These are phyloP conservation scores for Turnix velox DNA, from an alignment of 2,113 vertebrate genomes.

Conservation along the genomic window DNA sequence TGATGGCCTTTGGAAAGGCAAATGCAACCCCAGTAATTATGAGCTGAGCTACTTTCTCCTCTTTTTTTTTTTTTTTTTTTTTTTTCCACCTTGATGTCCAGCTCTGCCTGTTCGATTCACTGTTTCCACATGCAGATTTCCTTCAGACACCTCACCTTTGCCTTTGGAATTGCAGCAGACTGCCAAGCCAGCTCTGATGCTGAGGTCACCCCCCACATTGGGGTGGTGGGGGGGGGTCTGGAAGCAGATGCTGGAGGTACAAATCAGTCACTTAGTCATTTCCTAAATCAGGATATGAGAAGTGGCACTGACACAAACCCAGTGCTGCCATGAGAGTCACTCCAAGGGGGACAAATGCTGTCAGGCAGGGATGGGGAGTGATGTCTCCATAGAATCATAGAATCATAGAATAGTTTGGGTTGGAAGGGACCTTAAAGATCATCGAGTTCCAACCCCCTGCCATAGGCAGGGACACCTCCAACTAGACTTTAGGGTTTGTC, in stretches of 20 bases:
- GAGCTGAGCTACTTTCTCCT: no score
- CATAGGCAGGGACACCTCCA: no score
- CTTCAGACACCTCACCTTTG: not conserved
- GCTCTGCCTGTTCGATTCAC: not conserved
- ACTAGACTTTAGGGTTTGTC: no score
- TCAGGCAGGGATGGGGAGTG: not conserved
- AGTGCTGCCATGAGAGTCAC: not conserved
- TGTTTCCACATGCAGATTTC: not conserved
- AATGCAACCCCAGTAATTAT: not conserved
- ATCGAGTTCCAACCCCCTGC: no score
- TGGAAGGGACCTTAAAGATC: no score
- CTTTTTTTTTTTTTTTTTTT: no score
- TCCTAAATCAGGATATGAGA: not conserved
- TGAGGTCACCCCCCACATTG: not conserved
- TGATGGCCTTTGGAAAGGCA: slow-evolving; percentile 38
- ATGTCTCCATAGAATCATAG: no score
- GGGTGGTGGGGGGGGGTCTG: accelerated
- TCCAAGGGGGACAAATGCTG: not conserved
- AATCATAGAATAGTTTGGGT: no score
- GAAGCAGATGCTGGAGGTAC: not conserved
- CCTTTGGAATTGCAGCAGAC: not conserved
- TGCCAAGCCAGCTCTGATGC: not conserved
- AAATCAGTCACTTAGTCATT: not conserved
- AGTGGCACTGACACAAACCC: not conserved
- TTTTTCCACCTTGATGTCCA: not conserved